Conservation (phyloP, 2,113 vertebrate species). For the Trogon melanurus region DNA sequence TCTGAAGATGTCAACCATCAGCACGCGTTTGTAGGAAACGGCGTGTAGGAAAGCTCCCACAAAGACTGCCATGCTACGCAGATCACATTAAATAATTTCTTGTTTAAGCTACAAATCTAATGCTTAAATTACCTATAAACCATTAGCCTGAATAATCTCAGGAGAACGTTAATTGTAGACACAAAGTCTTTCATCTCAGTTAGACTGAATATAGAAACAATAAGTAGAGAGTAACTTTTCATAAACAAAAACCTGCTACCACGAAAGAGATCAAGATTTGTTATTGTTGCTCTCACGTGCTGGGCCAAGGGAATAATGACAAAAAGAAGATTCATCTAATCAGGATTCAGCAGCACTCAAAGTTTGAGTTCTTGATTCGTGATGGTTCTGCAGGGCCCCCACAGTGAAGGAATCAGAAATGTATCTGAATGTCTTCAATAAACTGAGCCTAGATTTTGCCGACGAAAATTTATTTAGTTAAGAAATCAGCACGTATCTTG, state of each 20-base stretch:
- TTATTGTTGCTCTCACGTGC: neutral
- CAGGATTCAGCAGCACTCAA: neutral
- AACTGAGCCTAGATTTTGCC: neutral
- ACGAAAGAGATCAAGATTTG: neutral
- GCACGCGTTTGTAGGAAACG: neutral
- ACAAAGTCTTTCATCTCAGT: neutral
- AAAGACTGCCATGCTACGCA: neutral
- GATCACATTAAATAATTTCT: neutral
- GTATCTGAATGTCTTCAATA: neutral
- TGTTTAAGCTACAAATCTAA: neutral
- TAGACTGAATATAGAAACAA: neutral
- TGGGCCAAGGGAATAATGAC: neutral
- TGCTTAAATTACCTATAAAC: conserved; percentile 27
- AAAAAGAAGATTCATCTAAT: neutral
- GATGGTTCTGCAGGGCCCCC: neutral
- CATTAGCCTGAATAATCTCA: conserved; percentile 12
- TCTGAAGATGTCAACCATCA: neutral
- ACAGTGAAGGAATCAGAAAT: neutral
- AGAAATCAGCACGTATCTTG: neutral
- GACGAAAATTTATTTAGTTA: neutral
- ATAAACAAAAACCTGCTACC: neutral
- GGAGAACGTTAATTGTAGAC: neutral
- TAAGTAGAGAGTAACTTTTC: neutral
- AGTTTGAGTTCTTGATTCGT: neutral
- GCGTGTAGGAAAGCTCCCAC: neutral